Evolutionary conservation across 2,113 vertebrate species (phyloP), one percentile per base, ranked within the genome.

Genomic region (Ailurus styani): DNA sequence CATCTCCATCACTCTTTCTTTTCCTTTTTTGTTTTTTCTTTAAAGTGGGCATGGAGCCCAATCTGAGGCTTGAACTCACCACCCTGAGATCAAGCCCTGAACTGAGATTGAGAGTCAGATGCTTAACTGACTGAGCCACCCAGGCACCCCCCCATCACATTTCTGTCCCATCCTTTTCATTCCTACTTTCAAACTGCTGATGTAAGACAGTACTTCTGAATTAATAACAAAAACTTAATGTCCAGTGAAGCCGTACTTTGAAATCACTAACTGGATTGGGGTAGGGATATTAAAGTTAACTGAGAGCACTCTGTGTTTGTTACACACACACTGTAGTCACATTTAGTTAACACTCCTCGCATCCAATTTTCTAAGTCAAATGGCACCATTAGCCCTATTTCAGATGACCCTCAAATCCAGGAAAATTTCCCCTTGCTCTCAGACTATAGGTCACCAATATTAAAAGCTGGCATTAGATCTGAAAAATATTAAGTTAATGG

Each of bases 201-300:
- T 83, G 21, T 57, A 88, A 94, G 84, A 87, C 64, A 93, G 31
- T 82, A 64, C 64, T 88, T 90, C 23, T 95, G 42, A 93, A 93
- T 85, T 79, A 87, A 34, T 66, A 87, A 91, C 37, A 75, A 93
- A 91, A 92, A 87, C 2, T 84, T 72, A 57, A 83, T 20, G 20
- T 29, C 55, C 89, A 87, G 60, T 14, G 10, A 52, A 81, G n/a
- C 27, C 23, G 14, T 86, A 79, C 12, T 91, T 77, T 50, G 34
- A 78, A 92, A 94, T 84, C 47, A 77, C n/a, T 85, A 81, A 70
- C 57, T 40, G n/a, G 23, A 68, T n/a, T 60, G 42, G 40, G 31
- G 77, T 45, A 25, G 12, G 27, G 17, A 79, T 40, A 62, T 68
- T 64, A 52, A 91, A 93, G 52, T 34, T 34, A 92, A 47, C 18